Evolutionary conservation across 1,140 invertebrate genomes (phyloP).

Genomic region (Camponotus vicinus): DNA sequence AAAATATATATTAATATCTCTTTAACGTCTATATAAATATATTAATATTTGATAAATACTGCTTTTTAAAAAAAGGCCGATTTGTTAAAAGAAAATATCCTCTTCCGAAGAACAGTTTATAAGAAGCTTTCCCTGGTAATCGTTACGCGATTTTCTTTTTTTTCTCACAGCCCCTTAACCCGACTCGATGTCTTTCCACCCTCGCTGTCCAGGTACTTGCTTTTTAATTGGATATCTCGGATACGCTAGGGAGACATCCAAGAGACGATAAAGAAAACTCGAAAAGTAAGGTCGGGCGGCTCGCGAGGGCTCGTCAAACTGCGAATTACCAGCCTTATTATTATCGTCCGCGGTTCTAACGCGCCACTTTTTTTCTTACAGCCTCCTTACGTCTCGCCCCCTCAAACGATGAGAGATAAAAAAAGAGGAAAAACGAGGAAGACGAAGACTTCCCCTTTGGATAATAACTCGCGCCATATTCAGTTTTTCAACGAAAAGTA

Average conservation of each 20-base stretch:
- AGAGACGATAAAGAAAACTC: constrained; percentile 78
- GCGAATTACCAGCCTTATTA: constrained; percentile 85
- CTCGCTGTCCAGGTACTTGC: constrained; percentile 76
- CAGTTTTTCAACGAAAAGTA: constrained; percentile 58
- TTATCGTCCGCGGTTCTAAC: constrained; percentile 81
- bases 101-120: background rate
- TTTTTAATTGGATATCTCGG: constrained; percentile 83
- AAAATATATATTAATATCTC: background rate
- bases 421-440: constrained; percentile 15
- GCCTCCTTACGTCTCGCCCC: background rate
- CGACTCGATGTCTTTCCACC: constrained; percentile 51
- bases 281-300: constrained; percentile 76
- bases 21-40: background rate
- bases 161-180: constrained; percentile 26
- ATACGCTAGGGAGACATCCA: constrained; percentile 81
- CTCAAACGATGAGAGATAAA: constrained; percentile 46
- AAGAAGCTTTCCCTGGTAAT: constrained; percentile 64
- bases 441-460: background rate
- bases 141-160: constrained; percentile 66
- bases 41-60: background rate
- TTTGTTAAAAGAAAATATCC: constrained; percentile 3
- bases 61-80: background rate
- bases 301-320: constrained; percentile 83
- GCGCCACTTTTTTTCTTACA: constrained; percentile 74
- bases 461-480: constrained; percentile 58